These are phyloP conservation scores for Theocolax elegans DNA, from an alignment of 1,140 invertebrate species.

Conservation along the genomic window DNA sequence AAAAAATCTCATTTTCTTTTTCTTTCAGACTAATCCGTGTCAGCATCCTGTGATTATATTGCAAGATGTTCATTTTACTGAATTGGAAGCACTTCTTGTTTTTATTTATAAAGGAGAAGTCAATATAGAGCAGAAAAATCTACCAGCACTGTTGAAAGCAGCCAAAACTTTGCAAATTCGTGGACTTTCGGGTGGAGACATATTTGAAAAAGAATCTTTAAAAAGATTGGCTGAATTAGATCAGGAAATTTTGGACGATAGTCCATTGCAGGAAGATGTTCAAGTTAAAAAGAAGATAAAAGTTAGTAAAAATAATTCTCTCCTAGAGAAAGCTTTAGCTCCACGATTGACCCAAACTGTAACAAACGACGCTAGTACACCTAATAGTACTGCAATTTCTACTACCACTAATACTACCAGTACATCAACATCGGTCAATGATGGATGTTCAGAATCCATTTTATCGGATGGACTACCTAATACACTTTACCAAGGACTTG, in stretches of 20 bases:
- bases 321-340: slow-evolving; percentile 57
- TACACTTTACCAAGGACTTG: slow-evolving; percentile 54
- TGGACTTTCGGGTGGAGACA: slow-evolving; percentile 70
- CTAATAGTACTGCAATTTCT: not conserved
- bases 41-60: slow-evolving; percentile 77
- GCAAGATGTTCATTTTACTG: slow-evolving; percentile 73
- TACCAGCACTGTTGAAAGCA: slow-evolving; percentile 72
- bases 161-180: slow-evolving; percentile 74
- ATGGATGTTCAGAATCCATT: slow-evolving; percentile 41
- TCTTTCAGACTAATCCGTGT: slow-evolving; percentile 72
- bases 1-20: too few relatives aligned
- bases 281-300: slow-evolving; percentile 58
- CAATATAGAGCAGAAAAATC: slow-evolving; percentile 74
- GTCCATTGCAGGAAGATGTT: slow-evolving; percentile 42
- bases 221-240: slow-evolving; percentile 56
- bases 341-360: slow-evolving; percentile 49
- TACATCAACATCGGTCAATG: slow-evolving; percentile 41
- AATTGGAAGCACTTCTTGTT: slow-evolving; percentile 71
- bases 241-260: slow-evolving; percentile 47
- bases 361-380: not conserved
- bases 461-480: slow-evolving; percentile 49
- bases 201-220: slow-evolving; percentile 61
- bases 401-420: not conserved
- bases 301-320: slow-evolving; percentile 52
- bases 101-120: slow-evolving; percentile 79